Percentiles rank a stretch among this genome's conserved stretches.
These are phyloP conservation scores for Endotricha flammealis DNA, from an alignment of 2,888 invertebrate species.

Conservation along the genomic window DNA sequence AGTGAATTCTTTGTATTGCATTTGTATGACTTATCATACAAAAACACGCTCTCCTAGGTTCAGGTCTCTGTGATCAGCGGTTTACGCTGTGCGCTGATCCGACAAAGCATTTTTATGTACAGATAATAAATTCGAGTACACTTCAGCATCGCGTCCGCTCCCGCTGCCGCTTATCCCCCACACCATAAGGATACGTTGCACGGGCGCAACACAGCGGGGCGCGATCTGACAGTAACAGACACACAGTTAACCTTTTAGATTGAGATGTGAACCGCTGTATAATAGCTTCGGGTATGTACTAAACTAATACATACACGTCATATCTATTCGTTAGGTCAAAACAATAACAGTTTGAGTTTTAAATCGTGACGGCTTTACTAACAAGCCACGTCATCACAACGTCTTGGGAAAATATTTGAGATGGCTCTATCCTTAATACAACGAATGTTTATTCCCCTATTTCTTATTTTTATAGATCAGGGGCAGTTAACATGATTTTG, in stretches of 20 bases:
- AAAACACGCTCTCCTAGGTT: too few relatives aligned
- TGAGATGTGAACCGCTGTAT: slow-evolving; percentile 73
- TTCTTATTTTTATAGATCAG: too few relatives aligned
- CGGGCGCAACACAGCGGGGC: slow-evolving; percentile 67
- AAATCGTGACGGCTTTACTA: slow-evolving; percentile 11
- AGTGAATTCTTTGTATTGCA: too few relatives aligned
- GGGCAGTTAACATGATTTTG: too few relatives aligned
- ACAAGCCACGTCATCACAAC: slow-evolving; percentile 4
- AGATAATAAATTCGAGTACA: too few relatives aligned
- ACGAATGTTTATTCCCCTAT: too few relatives aligned
- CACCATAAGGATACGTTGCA: slow-evolving; percentile 30
- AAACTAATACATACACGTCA: slow-evolving; percentile 33
- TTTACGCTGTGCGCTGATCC: too few relatives aligned
- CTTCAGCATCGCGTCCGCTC: slow-evolving; percentile 7
- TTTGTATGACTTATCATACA: too few relatives aligned
- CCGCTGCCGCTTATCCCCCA: slow-evolving; percentile 18
- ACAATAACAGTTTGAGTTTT: slow-evolving; percentile 14
- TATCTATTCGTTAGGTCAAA: slow-evolving; percentile 16
- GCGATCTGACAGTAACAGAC: slow-evolving; percentile 75
- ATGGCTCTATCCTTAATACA: too few relatives aligned
- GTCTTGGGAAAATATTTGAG: slow-evolving; percentile 3
- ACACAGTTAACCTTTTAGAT: slow-evolving; percentile 74
- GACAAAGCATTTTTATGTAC: background rate
- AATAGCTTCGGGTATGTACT: slow-evolving; percentile 52
- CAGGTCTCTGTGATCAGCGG: too few relatives aligned